Evolutionary conservation across 2,113 vertebrate genomes (phyloP), one percentile per base, ranked within the genome.

Genomic region (Erinaceus europaeus): DNA sequence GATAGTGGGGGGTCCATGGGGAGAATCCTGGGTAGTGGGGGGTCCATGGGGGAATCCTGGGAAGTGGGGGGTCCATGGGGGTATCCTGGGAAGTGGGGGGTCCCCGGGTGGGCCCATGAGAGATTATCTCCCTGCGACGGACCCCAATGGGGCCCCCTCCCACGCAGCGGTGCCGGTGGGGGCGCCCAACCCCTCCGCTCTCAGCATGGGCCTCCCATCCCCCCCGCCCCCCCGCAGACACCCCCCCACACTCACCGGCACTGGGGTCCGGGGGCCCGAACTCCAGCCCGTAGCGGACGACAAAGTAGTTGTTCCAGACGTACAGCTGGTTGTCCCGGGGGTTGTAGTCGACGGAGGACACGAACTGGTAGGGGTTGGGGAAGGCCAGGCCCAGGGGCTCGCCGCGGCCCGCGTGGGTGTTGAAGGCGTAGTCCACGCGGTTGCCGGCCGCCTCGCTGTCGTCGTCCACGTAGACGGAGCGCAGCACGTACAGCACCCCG

Each of bases 261-360:
- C 98, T 98, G 50, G 98, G 98, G 71, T 98, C 98, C 0, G 98
- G 98, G 0, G 98, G 98, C 12, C 98, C 98, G 29, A 99, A 99
- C 94, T 98, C 98, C 84, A 99, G 96, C 0, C 97, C 96, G 85
- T 99, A 99, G 73, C 98, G 98, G 90, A 99, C 96, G 80, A 99
- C 97, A 7, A 99, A 98, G 44, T 98, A 98, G 96, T 99, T 99
- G 97, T 99, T 99, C 99, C 99, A 99, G 36, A 99, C 98, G 25
- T 99, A 99, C 0, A 99, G 98, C 93, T 99, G 98, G 95, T 99
- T 99, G 97, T 99, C 99, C 0, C 99, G 97, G 4, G 99, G 99
- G 94, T 99, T 99, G 97, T 99, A 99, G 91, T 98, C 98, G 38
- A 99, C 98, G 1, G 99, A 99, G 21, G 98, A 99, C 44, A 99